Conservation (phyloP, 2,797 vertebrate species). For the Florisuga fusca region DNA sequence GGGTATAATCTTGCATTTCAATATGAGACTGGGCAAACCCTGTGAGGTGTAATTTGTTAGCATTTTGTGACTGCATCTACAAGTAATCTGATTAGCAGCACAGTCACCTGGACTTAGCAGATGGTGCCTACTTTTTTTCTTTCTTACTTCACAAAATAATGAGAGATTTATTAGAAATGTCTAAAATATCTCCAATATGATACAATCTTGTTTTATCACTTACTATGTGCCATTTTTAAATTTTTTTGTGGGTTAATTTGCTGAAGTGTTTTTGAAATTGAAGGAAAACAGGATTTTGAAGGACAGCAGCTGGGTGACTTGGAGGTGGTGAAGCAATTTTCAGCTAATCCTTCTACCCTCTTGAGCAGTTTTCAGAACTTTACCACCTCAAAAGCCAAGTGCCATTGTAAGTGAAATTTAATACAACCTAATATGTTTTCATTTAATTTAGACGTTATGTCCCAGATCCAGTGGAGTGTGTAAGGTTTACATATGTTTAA, state of each 20-base stretch:
- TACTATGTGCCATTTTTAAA: background rate
- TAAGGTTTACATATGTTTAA: background rate
- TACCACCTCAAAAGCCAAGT: background rate
- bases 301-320: background rate
- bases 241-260: background rate
- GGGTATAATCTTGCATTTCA: background rate
- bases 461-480: background rate
- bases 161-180: background rate
- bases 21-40: background rate
- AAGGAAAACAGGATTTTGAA: background rate
- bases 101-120: background rate
- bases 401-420: background rate
- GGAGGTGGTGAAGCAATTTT: background rate
- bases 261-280: background rate
- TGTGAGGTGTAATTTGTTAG: background rate
- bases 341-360: rapidly evolving
- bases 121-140: background rate
- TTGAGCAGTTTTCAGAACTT: background rate
- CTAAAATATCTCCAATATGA: background rate
- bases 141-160: background rate
- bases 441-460: background rate
- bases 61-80: background rate
- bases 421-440: background rate
- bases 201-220: background rate
- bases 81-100: background rate